Percentiles rank a stretch among this genome's conserved stretches.
These are phyloP conservation scores for Drosophila infuscata DNA, from an alignment of 2,888 invertebrate species.

Conservation along the genomic window DNA sequence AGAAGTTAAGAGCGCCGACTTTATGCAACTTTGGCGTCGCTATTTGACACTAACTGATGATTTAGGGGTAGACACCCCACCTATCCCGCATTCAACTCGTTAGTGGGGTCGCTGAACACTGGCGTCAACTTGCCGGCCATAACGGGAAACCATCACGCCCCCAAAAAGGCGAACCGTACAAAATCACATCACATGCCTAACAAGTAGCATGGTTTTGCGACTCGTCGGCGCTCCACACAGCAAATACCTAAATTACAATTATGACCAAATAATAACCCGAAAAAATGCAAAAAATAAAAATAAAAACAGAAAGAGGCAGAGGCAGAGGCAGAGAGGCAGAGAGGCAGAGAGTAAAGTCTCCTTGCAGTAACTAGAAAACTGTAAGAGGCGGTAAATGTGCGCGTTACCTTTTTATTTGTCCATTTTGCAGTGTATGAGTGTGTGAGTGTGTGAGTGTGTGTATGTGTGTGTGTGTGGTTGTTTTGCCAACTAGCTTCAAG, in stretches of 20 bases:
- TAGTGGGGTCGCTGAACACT: constrained; percentile 7
- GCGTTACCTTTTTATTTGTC: constrained; percentile 46
- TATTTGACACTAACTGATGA: constrained; percentile 49
- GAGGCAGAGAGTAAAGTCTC: constrained; percentile 3
- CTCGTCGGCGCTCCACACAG: constrained; percentile 59
- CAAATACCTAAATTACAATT: constrained; percentile 79
- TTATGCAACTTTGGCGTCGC: constrained; percentile 28
- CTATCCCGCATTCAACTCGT: constrained; percentile 23
- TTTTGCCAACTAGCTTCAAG: constrained; percentile 60
- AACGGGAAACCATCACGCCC: constrained; percentile 48
- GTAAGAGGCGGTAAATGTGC: constrained; percentile 52
- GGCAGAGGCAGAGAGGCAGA: constrained; percentile 1
- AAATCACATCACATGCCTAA: constrained; percentile 75
- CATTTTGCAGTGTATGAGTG: constrained; percentile 28
- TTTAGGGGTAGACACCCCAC: constrained; percentile 33
- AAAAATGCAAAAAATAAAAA: constrained; percentile 64
- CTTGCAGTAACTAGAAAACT: constrained; percentile 59
- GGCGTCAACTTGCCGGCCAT: constrained; percentile 50
- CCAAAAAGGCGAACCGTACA: constrained; percentile 34
- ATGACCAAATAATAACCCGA: constrained; percentile 77
- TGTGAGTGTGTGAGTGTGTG: constrained; percentile 13
- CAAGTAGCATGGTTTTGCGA: constrained; percentile 69
- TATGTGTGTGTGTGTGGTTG: constrained; percentile 20
- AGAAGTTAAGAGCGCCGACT: constrained; percentile 12
- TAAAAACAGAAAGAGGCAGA: constrained; percentile 15